Base-by-base conservation (phyloP, 1,140 invertebrate genomes). In the Calephelis nemesis region DNA sequence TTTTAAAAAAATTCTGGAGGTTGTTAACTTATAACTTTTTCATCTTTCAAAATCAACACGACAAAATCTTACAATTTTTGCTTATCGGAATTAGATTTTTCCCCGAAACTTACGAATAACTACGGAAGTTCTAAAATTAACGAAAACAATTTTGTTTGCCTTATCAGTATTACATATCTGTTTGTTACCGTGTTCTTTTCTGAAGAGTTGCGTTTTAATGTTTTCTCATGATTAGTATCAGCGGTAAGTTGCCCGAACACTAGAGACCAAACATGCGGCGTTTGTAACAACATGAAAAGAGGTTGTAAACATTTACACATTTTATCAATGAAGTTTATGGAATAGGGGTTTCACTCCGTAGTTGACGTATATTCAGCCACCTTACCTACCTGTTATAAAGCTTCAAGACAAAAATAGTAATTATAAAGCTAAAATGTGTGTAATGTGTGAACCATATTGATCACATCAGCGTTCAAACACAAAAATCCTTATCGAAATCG, bases 131-230 rank as follows among this genome's bases (percentile, higher is more conserved):
- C 39, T 39, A 60, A 60, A 60, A 60, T 40, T 12, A n/a, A 39
- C 19, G n/a, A 60, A 40, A 60, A 60, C 58, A 60, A 40, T 60
- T 60, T 60, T 60, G 58, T 60, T 60, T 60, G 39, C 58, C 30
- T 60, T 60, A 60, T 60, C 58, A 12, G 58, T 11, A 60, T 42
- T 30, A 12, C 12, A 7, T 7, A 60, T 60, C 58, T 39, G 19
- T 60, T 60, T 60, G 58, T 60, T 60, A 60, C 39, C 58, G 58
- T 40, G 7, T 60, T 60, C 40, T 11, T 60, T 60, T 60, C 58
- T 8, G 40, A 39, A 60, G 58, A 60, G 58, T 13, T 60, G 40
- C 12, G 58, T 60, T 60, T 60, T 60, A 60, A 60, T 60, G 58
- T 60, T 60, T 60, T 60, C 58, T 58, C 39, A 39, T 60, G 39